phyloP scores from a whole-genome alignment of 2,888 invertebrate genomes.

The Hypercompe scribonia region DNA sequence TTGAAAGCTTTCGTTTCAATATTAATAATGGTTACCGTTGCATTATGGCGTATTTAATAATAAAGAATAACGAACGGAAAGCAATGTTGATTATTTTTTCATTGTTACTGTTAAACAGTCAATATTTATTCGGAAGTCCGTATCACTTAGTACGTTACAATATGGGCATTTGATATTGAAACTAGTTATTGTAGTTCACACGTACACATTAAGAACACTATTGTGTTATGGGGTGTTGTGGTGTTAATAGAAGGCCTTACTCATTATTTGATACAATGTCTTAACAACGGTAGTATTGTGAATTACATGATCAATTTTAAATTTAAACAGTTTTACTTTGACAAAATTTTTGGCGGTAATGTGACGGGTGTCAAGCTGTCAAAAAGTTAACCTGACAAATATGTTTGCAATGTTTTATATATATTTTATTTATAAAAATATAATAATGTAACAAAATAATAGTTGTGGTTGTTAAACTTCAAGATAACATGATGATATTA shows the following conservation, averaged over 20 bases:
- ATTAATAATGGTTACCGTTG: slow-evolving; percentile 9
- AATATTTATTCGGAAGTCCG: slow-evolving; percentile 46
- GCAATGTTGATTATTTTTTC: slow-evolving; percentile 17
- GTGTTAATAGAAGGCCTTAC: background rate
- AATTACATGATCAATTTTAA: background rate
- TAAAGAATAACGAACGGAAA: background rate
- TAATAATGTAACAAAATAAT: background rate
- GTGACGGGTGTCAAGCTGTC: background rate
- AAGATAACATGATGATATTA: background rate
- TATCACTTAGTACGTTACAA: slow-evolving; percentile 31
- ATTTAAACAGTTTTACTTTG: background rate
- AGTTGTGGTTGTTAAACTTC: background rate
- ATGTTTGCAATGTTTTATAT: too few species aligned
- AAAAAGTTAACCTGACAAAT: background rate
- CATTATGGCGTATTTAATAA: background rate
- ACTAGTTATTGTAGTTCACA: slow-evolving; percentile 38
- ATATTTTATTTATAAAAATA: too few species aligned
- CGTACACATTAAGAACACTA: background rate
- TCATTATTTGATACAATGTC: background rate
- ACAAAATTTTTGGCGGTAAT: background rate
- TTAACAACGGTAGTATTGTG: background rate
- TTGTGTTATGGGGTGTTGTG: background rate
- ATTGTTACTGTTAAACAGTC: slow-evolving; percentile 20
- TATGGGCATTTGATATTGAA: slow-evolving; percentile 45
- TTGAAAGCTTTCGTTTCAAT: slow-evolving; percentile 15